phyloP scores from a whole-genome alignment of 2,797 vertebrate genomes.

The Clamator glandarius region DNA sequence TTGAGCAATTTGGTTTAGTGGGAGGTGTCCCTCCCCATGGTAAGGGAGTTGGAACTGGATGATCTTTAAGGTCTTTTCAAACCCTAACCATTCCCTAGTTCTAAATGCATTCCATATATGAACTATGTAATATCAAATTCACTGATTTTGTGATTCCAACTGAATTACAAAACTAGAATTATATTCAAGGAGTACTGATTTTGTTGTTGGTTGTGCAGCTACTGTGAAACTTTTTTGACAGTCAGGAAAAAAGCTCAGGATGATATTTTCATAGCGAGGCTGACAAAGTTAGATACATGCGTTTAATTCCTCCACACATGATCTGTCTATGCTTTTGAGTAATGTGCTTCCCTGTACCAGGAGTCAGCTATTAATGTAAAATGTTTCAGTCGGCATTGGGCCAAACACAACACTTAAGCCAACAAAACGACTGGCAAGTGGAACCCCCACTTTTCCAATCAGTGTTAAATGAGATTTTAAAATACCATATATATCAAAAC shows the following conservation, averaged over 20 bases:
- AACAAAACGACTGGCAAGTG: not conserved
- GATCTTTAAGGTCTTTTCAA: too few species aligned
- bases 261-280: not conserved
- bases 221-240: not conserved
- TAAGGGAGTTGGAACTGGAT: too few species aligned
- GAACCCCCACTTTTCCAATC: not conserved
- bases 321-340: not conserved
- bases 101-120: not conserved
- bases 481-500: not conserved
- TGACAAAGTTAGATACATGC: not conserved
- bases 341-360: not conserved
- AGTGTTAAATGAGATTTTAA: not conserved
- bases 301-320: not conserved
- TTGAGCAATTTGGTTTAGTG: too few species aligned
- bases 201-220: not conserved
- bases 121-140: not conserved
- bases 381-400: not conserved
- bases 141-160: constrained; percentile 24
- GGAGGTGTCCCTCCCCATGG: too few species aligned
- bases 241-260: not conserved
- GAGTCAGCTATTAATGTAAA: not conserved
- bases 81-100: too few species aligned
- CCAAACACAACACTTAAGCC: not conserved
- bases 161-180: not conserved
- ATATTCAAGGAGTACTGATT: not conserved